These are phyloP conservation scores for Neodiprion lecontei DNA, from an alignment of 1,140 invertebrate species.

Conservation along the genomic window DNA sequence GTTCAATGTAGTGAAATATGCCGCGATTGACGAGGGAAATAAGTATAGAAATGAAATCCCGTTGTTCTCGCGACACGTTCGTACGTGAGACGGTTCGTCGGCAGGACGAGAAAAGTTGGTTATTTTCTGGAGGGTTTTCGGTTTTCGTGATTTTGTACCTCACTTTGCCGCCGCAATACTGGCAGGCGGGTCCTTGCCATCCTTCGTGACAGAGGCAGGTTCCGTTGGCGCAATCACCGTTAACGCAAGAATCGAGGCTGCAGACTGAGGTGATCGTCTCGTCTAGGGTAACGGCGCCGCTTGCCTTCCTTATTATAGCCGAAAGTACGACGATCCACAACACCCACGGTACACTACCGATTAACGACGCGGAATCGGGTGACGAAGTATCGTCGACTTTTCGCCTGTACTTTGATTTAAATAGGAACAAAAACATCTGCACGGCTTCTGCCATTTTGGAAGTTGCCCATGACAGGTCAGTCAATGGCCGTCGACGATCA, in stretches of 20 bases:
- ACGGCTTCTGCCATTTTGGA: slow-evolving; percentile 77
- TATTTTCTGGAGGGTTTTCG: too few species aligned
- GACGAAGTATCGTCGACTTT: slow-evolving; percentile 58
- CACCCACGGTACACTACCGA: slow-evolving; percentile 26
- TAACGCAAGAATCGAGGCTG: slow-evolving; percentile 66
- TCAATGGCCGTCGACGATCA: slow-evolving; percentile 50
- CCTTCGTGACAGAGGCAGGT: slow-evolving; percentile 88
- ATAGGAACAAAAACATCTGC: slow-evolving; percentile 85
- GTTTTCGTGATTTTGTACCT: slow-evolving; percentile 65
- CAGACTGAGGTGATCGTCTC: slow-evolving; percentile 47
- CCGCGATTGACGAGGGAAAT: too few species aligned
- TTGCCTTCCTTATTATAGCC: slow-evolving; percentile 16
- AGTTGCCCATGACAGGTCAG: slow-evolving; percentile 57
- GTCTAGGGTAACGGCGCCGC: slow-evolving; percentile 20
- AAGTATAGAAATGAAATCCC: too few species aligned
- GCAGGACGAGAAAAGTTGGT: too few species aligned
- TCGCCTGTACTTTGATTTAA: slow-evolving; percentile 83
- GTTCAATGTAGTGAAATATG: too few species aligned
- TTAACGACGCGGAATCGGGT: slow-evolving; percentile 16
- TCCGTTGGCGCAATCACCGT: slow-evolving; percentile 82
- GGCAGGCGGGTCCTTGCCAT: slow-evolving; percentile 87
- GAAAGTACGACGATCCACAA: slow-evolving; percentile 31
- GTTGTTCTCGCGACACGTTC: too few species aligned
- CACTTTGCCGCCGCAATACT: slow-evolving; percentile 90
- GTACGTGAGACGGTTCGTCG: too few species aligned